Conservation (phyloP, 1,140 invertebrate species). For the Nilaparvata lugens region DNA sequence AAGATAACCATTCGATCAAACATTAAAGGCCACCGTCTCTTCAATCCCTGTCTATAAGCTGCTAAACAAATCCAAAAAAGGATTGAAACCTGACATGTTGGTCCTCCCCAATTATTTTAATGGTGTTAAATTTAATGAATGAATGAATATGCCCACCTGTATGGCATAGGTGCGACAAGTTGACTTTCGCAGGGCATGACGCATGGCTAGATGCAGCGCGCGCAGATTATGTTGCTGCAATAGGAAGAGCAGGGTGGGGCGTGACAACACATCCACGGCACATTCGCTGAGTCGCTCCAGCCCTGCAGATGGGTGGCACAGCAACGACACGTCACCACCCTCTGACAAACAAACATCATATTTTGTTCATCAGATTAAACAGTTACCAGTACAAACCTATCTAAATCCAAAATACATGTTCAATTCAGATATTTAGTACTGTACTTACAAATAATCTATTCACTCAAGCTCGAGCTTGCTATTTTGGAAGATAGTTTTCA, state of each 20-base stretch:
- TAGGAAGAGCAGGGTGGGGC: slow-evolving; percentile 76
- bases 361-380: not conserved
- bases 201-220: slow-evolving; percentile 70
- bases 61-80: slow-evolving; percentile 7
- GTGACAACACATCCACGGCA: slow-evolving; percentile 41
- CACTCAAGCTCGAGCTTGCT: too few species aligned
- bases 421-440: too few species aligned
- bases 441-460: too few species aligned
- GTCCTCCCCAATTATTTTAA: too few species aligned
- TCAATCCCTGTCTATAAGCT: not conserved
- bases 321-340: slow-evolving; percentile 47
- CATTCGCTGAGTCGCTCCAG: slow-evolving; percentile 51
- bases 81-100: too few species aligned
- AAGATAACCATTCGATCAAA: too few species aligned
- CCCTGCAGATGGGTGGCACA: slow-evolving; percentile 73
- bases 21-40: too few species aligned
- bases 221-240: slow-evolving; percentile 78
- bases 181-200: slow-evolving; percentile 69
- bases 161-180: slow-evolving; percentile 80
- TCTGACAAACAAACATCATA: slow-evolving; percentile 25
- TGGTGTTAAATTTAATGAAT: too few species aligned
- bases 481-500: too few species aligned
- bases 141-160: slow-evolving; percentile 38
- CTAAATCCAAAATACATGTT: not conserved
- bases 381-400: not conserved